Conservation (phyloP, 2,113 vertebrate species). For the Anseranas semipalmata region DNA sequence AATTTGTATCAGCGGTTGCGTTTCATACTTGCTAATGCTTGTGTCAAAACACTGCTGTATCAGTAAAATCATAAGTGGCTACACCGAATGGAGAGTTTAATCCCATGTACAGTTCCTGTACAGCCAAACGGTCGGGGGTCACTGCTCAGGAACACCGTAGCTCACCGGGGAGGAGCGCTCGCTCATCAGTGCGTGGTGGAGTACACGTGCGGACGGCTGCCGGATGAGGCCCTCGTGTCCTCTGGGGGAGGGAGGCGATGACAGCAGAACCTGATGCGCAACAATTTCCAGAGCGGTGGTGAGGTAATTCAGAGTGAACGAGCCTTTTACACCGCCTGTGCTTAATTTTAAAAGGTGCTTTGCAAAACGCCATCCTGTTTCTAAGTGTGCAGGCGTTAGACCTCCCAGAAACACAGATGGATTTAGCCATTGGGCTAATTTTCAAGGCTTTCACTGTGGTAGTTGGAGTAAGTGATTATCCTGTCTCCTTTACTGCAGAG, state of each 20-base stretch:
- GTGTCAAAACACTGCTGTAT: not conserved
- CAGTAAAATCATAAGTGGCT: not conserved
- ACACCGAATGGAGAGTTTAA: not conserved
- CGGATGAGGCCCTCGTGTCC: accelerated
- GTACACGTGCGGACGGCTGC: accelerated
- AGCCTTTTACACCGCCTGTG: too few species aligned
- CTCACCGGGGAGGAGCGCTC: not conserved
- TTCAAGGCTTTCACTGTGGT: constrained; percentile 9
- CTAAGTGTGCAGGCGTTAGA: not conserved
- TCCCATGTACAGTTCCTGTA: accelerated
- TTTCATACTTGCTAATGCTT: not conserved
- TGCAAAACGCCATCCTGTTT: not conserved
- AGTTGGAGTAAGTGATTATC: constrained; percentile 10
- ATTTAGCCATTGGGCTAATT: not conserved
- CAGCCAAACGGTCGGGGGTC: not conserved
- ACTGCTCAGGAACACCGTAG: accelerated
- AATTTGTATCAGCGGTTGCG: accelerated
- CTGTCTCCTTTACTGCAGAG: not conserved
- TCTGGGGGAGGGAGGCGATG: not conserved
- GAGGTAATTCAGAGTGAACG: not conserved
- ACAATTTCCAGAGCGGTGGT: not conserved
- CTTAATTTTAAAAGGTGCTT: constrained; percentile 5
- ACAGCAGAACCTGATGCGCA: not conserved
- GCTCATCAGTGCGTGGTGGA: not conserved
- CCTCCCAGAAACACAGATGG: not conserved